Evolutionary conservation across 2,113 vertebrate species (phyloP).

Genomic region (Ariopsis seemanni): DNA sequence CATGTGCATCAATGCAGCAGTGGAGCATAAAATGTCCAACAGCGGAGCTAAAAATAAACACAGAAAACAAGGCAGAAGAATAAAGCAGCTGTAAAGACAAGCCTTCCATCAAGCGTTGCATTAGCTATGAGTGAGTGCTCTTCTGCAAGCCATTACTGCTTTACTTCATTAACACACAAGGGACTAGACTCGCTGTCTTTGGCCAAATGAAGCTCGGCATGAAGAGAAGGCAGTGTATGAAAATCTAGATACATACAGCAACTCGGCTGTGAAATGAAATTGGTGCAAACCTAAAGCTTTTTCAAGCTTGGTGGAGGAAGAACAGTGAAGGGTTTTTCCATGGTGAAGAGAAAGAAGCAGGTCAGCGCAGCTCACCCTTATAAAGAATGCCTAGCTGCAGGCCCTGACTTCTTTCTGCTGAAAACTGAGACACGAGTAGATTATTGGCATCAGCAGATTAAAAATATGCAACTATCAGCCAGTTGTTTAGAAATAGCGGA

Average conservation of each 20-base stretch:
- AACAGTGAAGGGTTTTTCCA: not conserved
- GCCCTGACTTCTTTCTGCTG: not conserved
- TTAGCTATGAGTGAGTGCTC: constrained; percentile 37
- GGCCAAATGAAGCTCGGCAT: constrained; percentile 1
- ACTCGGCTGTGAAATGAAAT: not conserved
- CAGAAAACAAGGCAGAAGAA: constrained; percentile 47
- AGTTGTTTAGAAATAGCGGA: not conserved
- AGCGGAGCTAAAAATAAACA: constrained; percentile 53
- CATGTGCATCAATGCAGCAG: constrained; percentile 43
- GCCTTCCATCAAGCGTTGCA: constrained; percentile 29
- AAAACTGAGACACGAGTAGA: not conserved
- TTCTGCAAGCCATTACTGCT: constrained; percentile 26
- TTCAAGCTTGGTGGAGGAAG: not conserved
- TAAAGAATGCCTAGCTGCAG: not conserved
- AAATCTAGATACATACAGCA: constrained; percentile 19
- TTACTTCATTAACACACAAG: constrained; percentile 33
- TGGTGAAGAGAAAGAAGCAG: not conserved
- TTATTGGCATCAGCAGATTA: constrained; percentile 14
- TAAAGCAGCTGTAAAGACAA: constrained; percentile 39
- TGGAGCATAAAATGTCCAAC: constrained; percentile 37
- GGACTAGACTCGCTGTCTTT: constrained; percentile 22
- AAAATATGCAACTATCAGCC: not conserved
- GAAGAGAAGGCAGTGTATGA: not conserved
- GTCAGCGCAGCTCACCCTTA: not conserved
- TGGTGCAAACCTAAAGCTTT: constrained; percentile 18